phyloP scores from a whole-genome alignment of 64 coral and sea anemone genomes.

The Montipora sp. region DNA sequence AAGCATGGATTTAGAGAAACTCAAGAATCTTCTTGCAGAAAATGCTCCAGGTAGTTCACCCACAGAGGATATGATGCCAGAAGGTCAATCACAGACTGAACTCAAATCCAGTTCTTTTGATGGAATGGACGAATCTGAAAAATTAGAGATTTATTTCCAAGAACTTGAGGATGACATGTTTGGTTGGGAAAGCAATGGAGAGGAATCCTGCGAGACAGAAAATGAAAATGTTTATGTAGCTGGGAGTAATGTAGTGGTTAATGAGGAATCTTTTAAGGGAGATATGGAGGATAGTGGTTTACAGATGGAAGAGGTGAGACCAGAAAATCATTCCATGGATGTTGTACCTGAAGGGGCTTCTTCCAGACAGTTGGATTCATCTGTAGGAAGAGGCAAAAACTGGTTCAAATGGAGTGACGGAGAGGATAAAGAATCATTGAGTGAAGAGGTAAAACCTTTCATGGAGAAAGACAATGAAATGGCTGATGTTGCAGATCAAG shows the following conservation, averaged over 20 bases:
- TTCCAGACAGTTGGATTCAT: neutral
- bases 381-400: neutral
- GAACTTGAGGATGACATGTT: constrained; percentile 95
- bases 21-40: neutral
- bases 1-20: neutral
- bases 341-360: neutral
- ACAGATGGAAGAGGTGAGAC: neutral
- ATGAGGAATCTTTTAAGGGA: neutral
- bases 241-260: neutral
- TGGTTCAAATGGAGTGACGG: neutral
- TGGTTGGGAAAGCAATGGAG: constrained; percentile 71
- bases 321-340: neutral
- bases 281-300: neutral
- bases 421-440: neutral
- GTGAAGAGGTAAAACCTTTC: no score
- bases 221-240: neutral
- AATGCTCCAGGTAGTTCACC: neutral
- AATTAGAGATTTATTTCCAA: constrained; percentile 76
- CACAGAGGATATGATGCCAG: neutral
- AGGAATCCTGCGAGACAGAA: constrained; percentile 10
- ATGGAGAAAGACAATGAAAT: no score
- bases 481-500: neutral
- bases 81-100: neutral
- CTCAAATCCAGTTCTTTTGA: neutral
- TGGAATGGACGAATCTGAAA: neutral